phyloP scores from a whole-genome alignment of 2,888 invertebrate species.

The Noctua pronuba region DNA sequence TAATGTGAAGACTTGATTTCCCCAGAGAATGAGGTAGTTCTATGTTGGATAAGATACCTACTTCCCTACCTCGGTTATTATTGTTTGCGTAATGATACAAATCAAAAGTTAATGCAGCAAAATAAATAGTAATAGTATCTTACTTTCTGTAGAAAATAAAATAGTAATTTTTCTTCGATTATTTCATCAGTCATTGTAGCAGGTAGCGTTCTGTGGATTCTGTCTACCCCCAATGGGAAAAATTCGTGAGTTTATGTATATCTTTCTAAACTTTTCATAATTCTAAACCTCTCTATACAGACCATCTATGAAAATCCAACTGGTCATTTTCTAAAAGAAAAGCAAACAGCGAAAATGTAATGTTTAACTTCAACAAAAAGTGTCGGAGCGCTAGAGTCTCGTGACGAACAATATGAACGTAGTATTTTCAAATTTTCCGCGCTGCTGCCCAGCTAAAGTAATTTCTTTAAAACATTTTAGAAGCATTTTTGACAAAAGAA shows the following conservation, averaged over 20 bases:
- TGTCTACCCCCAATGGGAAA: too few relatives aligned
- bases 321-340: slow-evolving; percentile 22
- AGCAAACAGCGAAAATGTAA: slow-evolving; percentile 28
- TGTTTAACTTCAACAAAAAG: slow-evolving; percentile 39
- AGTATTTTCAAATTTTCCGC: slow-evolving; percentile 68
- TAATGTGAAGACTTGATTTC: slow-evolving; percentile 52
- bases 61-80: background rate
- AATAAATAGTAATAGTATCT: background rate
- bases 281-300: background rate
- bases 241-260: too few relatives aligned
- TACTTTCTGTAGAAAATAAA: too few relatives aligned
- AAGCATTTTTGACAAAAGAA: slow-evolving; percentile 73
- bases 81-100: background rate
- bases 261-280: too few relatives aligned
- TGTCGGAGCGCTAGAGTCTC: slow-evolving; percentile 14
- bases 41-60: slow-evolving; percentile 14
- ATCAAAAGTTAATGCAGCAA: too few relatives aligned
- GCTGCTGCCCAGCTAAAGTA: slow-evolving; percentile 57
- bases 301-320: background rate
- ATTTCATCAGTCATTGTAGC: background rate
- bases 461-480: slow-evolving; percentile 68
- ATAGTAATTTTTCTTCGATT: too few relatives aligned
- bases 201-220: too few relatives aligned
- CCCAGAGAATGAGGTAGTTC: slow-evolving; percentile 8
- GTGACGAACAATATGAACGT: slow-evolving; percentile 48